Evolutionary conservation across 2,113 vertebrate species (phyloP), one percentile per base, ranked within the genome.

Genomic region (Oncorhynchus mykiss): DNA sequence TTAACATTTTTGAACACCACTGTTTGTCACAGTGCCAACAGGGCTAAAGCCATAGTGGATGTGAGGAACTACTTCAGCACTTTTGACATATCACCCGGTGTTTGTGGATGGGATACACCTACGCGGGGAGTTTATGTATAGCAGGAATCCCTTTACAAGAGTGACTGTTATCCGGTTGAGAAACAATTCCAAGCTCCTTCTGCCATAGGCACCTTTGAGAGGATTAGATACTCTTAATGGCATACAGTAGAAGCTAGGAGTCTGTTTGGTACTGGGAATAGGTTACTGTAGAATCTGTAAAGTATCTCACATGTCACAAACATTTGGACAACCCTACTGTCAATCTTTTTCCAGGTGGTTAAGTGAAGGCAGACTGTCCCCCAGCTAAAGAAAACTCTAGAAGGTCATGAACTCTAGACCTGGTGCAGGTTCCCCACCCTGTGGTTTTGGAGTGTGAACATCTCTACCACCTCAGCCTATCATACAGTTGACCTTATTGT

Each of bases 1-100:
- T 39, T 2, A 9, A 39, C 7, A 2, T 2, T 39, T 39, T 9
- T 57, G 69, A 79, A 18, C 45, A 67, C 48, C 79, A 54, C 39
- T 75, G 81, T 89, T 82, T 76, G 20, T 1, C 65, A 70, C 24
- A 11, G 66, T 45, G 66, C 77, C 80, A 88, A 82, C 83, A 14
- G 13, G 45, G 76, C 77, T 20, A 25, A 39, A n/a, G 51, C 39
- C 51, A 29, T 34, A 48, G 68, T 22, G 34, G n/a, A 48, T 24
- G 14, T 29, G 67, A 73, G 68, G 69, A n/a, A 49, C 24, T 8
- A 14, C 9, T 45, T 29, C 39, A 22, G 6, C 49, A 3, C 48
- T 29, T 29, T 73, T 68, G 24, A 70, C 71, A 71, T 72, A 75
- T 1, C n/a, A 54, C 34, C 29, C 20, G 39, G 3, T 73, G 54